Evolutionary conservation across 2,888 invertebrate species (phyloP).

Genomic region (Ariolimax columbianus): DNA sequence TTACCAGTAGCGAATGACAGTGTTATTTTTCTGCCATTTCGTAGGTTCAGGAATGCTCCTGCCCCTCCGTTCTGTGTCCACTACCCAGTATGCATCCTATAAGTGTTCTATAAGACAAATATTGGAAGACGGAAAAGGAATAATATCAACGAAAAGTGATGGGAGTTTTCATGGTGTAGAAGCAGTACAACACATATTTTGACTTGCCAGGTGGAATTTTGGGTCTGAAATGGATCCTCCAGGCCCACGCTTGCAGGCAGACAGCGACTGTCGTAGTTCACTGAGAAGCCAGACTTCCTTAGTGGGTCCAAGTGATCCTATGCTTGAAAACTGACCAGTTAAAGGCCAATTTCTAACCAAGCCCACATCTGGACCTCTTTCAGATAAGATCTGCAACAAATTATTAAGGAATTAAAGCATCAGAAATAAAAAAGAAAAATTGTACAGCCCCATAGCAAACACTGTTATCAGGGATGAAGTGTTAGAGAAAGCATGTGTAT

Average conservation of each 20-base stretch:
- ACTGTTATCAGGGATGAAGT: too few species aligned
- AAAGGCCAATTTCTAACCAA: conserved; percentile 84
- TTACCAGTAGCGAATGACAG: too few species aligned
- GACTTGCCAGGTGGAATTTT: conserved; percentile 70
- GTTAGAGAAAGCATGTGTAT: too few species aligned
- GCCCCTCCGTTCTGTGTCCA: too few species aligned
- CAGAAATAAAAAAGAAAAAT: too few species aligned
- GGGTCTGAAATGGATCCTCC: neutral
- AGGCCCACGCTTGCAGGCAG: neutral
- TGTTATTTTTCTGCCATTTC: too few species aligned
- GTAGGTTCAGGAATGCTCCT: too few species aligned
- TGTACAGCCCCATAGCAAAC: too few species aligned
- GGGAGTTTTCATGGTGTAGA: too few species aligned
- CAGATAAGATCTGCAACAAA: conserved; percentile 81
- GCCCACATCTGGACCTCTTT: conserved; percentile 82
- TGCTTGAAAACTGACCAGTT: conserved; percentile 92
- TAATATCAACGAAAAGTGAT: neutral
- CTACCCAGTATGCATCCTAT: too few species aligned
- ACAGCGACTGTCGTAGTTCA: conserved; percentile 81
- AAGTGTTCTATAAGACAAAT: too few species aligned
- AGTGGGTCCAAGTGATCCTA: conserved; percentile 88
- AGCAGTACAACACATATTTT: neutral
- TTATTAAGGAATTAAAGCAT: neutral
- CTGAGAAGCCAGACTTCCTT: conserved; percentile 86
- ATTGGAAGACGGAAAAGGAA: neutral